These are phyloP conservation scores for Hippasteria phrygiana DNA, from an alignment of 53 echinoderm and acorn worm species.

Conservation along the genomic window DNA sequence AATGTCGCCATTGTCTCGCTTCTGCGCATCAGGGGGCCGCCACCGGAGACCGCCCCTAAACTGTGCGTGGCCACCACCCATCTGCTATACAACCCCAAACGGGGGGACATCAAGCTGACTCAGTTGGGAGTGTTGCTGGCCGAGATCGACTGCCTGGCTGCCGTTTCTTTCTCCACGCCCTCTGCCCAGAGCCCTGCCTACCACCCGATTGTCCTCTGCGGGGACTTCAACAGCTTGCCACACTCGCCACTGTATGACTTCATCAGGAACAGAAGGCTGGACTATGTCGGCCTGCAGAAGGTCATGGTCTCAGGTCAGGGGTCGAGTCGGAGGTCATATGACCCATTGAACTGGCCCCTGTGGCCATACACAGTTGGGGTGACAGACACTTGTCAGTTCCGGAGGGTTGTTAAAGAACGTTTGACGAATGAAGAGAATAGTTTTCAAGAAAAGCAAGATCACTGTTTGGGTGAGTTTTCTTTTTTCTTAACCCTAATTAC, in stretches of 20 bases:
- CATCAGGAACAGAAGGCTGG: constrained; percentile 67
- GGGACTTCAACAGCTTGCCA: constrained; percentile 92
- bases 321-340: background rate
- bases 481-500: too few species aligned
- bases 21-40: constrained; percentile 58
- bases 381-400: constrained; percentile 79
- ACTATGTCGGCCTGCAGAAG: constrained; percentile 69
- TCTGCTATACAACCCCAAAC: constrained; percentile 88
- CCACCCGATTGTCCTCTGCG: constrained; percentile 89
- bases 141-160: constrained; percentile 85
- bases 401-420: constrained; percentile 28
- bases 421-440: constrained; percentile 13
- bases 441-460: background rate
- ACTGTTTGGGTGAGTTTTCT: background rate
- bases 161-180: background rate
- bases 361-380: constrained; percentile 78
- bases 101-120: constrained; percentile 95
- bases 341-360: constrained; percentile 71
- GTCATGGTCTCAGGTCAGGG: constrained; percentile 85
- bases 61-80: constrained; percentile 97
- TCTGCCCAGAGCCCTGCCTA: constrained; percentile 20
- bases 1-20: constrained; percentile 86
- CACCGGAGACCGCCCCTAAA: constrained; percentile 33
- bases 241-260: constrained; percentile 84
- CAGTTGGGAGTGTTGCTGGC: constrained; percentile 90